Conservation (phyloP, 2,888 invertebrate species). For the Lydus trimaculatus region DNA sequence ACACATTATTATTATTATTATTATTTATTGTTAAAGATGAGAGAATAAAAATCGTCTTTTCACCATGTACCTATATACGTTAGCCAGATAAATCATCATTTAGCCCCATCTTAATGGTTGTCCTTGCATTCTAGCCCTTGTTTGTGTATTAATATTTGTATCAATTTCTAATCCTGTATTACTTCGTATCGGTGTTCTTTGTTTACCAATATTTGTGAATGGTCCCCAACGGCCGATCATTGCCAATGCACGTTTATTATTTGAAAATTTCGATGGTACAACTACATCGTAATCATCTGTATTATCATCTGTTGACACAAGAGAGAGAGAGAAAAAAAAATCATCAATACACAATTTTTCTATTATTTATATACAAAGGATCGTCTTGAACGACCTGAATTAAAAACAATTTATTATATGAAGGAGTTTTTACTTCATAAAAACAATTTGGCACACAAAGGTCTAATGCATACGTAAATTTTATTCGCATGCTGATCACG, state of each 20-base stretch:
- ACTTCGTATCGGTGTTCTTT: constrained; percentile 55
- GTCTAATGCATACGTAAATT: too few relatives aligned
- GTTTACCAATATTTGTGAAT: constrained; percentile 58
- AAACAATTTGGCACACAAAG: too few relatives aligned
- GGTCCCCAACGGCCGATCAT: constrained; percentile 61
- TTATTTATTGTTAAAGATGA: too few relatives aligned
- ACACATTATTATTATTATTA: not conserved
- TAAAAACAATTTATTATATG: too few relatives aligned
- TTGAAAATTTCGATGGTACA: constrained; percentile 24
- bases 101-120: constrained; percentile 64
- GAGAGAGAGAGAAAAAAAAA: too few relatives aligned
- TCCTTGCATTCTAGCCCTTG: constrained; percentile 59
- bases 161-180: constrained; percentile 44
- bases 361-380: too few relatives aligned
- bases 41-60: constrained; percentile 5
- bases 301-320: constrained; percentile 45
- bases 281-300: constrained; percentile 27
- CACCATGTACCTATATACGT: not conserved
- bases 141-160: constrained; percentile 55
- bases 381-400: too few relatives aligned
- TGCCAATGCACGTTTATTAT: constrained; percentile 59
- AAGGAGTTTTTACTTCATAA: too few relatives aligned
- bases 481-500: too few relatives aligned
- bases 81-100: constrained; percentile 20
- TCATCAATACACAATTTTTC: too few relatives aligned